phyloP scores from a whole-genome alignment of 2,888 invertebrate genomes.

The Agrochola lychnidis region DNA sequence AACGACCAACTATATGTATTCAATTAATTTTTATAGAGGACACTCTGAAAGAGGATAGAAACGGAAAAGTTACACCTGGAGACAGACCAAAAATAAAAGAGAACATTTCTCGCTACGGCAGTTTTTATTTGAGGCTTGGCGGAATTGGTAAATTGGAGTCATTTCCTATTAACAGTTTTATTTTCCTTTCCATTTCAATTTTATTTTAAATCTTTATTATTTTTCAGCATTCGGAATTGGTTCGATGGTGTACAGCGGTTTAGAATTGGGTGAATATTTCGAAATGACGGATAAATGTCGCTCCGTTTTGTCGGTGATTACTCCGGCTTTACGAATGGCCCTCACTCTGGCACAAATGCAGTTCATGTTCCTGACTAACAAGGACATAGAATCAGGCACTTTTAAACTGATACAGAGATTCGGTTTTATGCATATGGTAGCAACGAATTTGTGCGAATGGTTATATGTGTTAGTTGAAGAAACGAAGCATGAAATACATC shows the following conservation, averaged over 20 bases:
- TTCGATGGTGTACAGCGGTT: conserved; percentile 93
- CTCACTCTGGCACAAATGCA: conserved; percentile 97
- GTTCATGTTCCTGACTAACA: conserved; percentile 97
- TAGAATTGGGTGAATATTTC: conserved; percentile 94
- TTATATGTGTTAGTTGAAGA: conserved; percentile 96
- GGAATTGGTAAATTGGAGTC: conserved; percentile 92
- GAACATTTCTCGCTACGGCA: conserved; percentile 92
- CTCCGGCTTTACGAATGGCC: conserved; percentile 95
- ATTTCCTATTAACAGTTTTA: conserved; percentile 53
- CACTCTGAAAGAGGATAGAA: conserved; percentile 82
- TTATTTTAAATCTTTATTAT: conserved; percentile 31
- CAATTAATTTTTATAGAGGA: conserved; percentile 77
- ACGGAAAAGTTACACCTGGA: conserved; percentile 78
- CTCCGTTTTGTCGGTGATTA: conserved; percentile 93
- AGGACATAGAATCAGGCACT: conserved; percentile 91
- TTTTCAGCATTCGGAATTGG: conserved; percentile 90
- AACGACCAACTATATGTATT: conserved; percentile 69
- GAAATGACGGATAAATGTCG: conserved; percentile 93
- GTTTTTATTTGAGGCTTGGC: conserved; percentile 96
- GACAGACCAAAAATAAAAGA: conserved; percentile 84
- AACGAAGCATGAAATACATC: conserved; percentile 96
- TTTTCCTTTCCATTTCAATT: conserved; percentile 33
- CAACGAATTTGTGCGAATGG: conserved; percentile 98
- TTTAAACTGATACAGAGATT: conserved; percentile 95
- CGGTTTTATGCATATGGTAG: conserved; percentile 98